Conservation (phyloP, 2,113 vertebrate genomes). For the Coptodon rendalli region DNA sequence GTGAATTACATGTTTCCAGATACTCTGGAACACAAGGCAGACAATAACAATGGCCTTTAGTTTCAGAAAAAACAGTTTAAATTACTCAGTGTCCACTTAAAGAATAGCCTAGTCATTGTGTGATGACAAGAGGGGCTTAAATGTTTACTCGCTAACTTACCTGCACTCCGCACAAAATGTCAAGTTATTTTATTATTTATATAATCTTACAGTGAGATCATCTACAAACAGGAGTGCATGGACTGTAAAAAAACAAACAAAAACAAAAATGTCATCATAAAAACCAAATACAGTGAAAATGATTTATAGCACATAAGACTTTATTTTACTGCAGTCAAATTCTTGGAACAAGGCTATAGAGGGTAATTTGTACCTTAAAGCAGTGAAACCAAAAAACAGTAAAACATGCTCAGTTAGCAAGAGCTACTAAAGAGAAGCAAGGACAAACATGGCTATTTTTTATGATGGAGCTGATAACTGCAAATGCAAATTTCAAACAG, state of each 20-base stretch:
- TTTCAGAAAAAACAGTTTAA: background rate
- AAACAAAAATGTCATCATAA: background rate
- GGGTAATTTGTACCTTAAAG: background rate
- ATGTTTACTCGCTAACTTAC: rapidly evolving
- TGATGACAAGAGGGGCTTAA: too few relatives aligned
- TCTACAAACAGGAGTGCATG: background rate
- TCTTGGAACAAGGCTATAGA: background rate
- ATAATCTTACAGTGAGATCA: background rate
- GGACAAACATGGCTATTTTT: rapidly evolving
- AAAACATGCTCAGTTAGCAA: background rate
- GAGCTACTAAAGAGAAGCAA: background rate
- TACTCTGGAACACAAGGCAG: background rate
- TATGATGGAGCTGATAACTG: background rate
- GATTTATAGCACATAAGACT: rapidly evolving
- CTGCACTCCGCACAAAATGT: background rate
- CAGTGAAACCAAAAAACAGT: background rate
- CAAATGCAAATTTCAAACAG: background rate
- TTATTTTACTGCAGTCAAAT: background rate
- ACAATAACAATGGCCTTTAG: background rate
- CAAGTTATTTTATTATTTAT: background rate
- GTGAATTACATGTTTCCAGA: background rate
- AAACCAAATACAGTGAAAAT: background rate
- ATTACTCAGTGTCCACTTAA: background rate
- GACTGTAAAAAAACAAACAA: background rate
- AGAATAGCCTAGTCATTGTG: background rate